phyloP scores from a whole-genome alignment of 92 coral and sea anemone genomes.

The Porites rus region DNA sequence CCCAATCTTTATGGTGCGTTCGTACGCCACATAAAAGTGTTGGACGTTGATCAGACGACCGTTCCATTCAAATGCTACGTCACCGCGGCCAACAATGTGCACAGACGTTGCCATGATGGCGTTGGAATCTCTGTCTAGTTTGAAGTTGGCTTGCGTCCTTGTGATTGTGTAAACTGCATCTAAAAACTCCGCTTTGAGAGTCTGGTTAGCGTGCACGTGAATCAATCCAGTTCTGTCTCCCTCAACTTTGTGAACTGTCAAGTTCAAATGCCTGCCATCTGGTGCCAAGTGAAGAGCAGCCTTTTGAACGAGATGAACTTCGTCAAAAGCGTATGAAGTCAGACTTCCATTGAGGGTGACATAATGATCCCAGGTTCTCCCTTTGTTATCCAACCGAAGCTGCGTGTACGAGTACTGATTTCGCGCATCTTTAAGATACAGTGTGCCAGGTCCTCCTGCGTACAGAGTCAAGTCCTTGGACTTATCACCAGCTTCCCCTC shows the following conservation, averaged over 20 bases:
- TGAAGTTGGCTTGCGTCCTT: constrained; percentile 91
- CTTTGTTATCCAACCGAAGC: constrained; percentile 82
- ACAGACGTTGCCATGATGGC: constrained; percentile 96
- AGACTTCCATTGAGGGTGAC: constrained; percentile 79
- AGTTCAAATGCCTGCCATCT: constrained; percentile 68
- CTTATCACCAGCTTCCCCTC: constrained; percentile 84
- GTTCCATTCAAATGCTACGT: constrained; percentile 91
- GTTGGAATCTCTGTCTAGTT: constrained; percentile 77
- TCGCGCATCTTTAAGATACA: constrained; percentile 81
- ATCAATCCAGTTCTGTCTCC: constrained; percentile 96
- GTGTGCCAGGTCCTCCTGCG: constrained; percentile 97
- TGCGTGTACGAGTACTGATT: constrained; percentile 74
- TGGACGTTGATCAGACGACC: constrained; percentile 91
- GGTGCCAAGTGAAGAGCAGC: constrained; percentile 85
- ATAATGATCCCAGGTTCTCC: constrained; percentile 87
- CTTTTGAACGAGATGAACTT: constrained; percentile 77
- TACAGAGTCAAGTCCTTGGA: constrained; percentile 62
- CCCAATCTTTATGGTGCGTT: constrained; percentile 76
- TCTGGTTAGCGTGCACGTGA: constrained; percentile 91
- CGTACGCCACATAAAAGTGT: constrained; percentile 89
- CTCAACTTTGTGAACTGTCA: constrained; percentile 82
- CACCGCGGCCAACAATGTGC: constrained; percentile 90
- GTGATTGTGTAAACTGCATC: constrained; percentile 92
- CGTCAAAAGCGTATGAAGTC: constrained; percentile 82
- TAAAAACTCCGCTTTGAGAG: constrained; percentile 82